Conservation (phyloP, 2,113 vertebrate species). For the Blennius ocellaris region DNA sequence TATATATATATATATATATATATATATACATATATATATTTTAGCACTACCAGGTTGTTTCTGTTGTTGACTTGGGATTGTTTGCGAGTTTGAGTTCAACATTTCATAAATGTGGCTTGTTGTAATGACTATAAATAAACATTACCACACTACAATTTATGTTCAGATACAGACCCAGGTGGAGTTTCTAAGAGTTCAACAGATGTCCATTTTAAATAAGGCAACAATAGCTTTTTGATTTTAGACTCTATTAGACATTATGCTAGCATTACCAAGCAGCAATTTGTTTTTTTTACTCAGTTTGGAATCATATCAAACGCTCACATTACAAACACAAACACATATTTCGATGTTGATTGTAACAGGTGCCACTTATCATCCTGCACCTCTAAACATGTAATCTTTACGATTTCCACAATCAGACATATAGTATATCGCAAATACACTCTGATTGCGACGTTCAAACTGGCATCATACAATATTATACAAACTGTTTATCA, state of each 20-base stretch:
- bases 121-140: not conserved
- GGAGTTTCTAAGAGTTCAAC: not conserved
- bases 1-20: too few relatives aligned
- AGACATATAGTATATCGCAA: not conserved
- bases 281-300: not conserved
- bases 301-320: not conserved
- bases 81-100: not conserved
- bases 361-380: not conserved
- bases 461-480: not conserved
- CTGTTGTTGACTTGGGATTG: not conserved
- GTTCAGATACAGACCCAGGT: not conserved
- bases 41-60: not conserved
- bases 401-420: not conserved
- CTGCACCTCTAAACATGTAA: not conserved
- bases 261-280: too few relatives aligned
- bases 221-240: not conserved
- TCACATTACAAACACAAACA: not conserved
- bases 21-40: too few relatives aligned
- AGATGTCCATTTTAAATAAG: not conserved
- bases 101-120: not conserved
- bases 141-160: not conserved
- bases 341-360: not conserved
- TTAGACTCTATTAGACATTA: not conserved
- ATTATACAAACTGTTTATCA: not conserved
- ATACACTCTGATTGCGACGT: not conserved